A percentile compares a stretch with the other conserved stretches of the same genome.
These are phyloP conservation scores for Lasaia peninsularis DNA, from an alignment of 1,140 invertebrate genomes.

Conservation along the genomic window DNA sequence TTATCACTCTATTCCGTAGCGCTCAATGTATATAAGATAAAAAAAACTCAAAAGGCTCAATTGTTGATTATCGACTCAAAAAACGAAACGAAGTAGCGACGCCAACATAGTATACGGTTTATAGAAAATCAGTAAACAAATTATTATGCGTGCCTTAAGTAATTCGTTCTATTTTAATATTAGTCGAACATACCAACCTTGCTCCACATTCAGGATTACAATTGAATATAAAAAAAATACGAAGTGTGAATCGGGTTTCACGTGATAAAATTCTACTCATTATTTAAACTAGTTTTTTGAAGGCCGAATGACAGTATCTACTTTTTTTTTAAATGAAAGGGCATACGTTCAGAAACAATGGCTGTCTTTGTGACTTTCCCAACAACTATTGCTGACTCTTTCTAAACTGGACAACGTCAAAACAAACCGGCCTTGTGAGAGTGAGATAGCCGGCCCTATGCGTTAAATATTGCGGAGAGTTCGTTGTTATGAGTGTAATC, in stretches of 20 bases:
- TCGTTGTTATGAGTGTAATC: too few relatives aligned
- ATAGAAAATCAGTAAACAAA: constrained; percentile 12
- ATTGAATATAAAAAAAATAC: constrained; percentile 49
- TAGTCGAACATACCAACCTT: constrained; percentile 59
- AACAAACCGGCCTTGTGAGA: too few relatives aligned
- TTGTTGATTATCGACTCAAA: too few relatives aligned
- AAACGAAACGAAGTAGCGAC: too few relatives aligned
- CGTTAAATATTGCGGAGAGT: too few relatives aligned
- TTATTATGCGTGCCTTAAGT: constrained; percentile 42
- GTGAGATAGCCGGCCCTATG: too few relatives aligned
- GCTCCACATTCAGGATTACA: constrained; percentile 57
- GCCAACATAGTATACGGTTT: not conserved
- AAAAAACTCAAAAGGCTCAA: too few relatives aligned
- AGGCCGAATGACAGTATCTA: not conserved
- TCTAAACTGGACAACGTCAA: too few relatives aligned
- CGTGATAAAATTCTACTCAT: constrained; percentile 12
- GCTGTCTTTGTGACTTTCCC: too few relatives aligned
- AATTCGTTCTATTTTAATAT: constrained; percentile 61
- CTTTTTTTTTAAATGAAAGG: not conserved
- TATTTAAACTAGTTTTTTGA: constrained; percentile 2
- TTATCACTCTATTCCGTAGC: too few relatives aligned
- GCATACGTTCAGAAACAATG: not conserved
- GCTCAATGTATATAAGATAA: too few relatives aligned
- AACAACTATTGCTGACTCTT: too few relatives aligned
- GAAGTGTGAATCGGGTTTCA: constrained; percentile 21